A percentile compares a stretch with the other conserved stretches of the same genome.
Conservation (phyloP, 2,888 invertebrate genomes). For the Cyaniris semiargus region DNA sequence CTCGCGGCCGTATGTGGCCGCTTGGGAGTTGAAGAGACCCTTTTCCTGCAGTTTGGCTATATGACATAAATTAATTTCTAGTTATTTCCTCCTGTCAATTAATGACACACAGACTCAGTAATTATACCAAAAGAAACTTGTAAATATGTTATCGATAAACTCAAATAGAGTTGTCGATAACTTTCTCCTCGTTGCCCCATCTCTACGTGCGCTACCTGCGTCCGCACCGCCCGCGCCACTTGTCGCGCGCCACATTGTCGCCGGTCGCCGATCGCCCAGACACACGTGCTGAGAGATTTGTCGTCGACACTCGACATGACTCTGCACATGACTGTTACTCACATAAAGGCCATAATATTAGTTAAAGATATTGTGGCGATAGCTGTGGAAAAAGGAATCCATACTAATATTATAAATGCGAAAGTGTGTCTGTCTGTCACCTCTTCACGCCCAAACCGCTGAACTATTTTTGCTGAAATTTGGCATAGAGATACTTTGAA, state of each 20-base stretch:
- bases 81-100: too few species aligned
- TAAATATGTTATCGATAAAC: background rate
- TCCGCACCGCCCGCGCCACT: constrained; percentile 38
- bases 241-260: constrained; percentile 34
- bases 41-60: too few species aligned
- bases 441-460: too few species aligned
- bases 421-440: too few species aligned
- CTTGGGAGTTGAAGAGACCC: too few species aligned
- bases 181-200: background rate
- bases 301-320: background rate
- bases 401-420: too few species aligned
- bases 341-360: background rate
- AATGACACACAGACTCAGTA: too few species aligned
- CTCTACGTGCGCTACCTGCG: constrained; percentile 36
- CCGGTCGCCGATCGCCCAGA: background rate
- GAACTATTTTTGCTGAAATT: too few species aligned
- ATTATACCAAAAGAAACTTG: too few species aligned
- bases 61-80: background rate
- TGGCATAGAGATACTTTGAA: too few species aligned
- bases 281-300: background rate
- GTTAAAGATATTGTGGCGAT: background rate
- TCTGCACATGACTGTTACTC: background rate
- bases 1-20: too few species aligned
- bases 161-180: background rate
- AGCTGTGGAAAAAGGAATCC: background rate